Evolutionary conservation across 2,888 invertebrate genomes (phyloP), one percentile per base, ranked within the genome.

Genomic region (Eupithecia pulchellata): DNA sequence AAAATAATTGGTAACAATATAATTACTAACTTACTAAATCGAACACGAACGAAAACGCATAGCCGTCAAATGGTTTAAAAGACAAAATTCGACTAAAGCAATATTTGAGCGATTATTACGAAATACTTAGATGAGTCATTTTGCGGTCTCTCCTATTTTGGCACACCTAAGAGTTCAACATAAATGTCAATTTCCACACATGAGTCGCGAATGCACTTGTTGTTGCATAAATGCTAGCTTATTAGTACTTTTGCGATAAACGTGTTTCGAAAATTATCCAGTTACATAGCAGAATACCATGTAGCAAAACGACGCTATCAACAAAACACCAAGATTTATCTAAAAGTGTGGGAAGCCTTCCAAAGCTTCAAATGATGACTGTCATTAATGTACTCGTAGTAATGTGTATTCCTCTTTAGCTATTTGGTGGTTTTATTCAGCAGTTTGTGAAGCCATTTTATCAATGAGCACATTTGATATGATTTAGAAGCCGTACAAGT

Each of bases 401-500:
- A 4, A 52, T 25, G 52, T 25, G 52, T 13, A 25, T 52, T 52
- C 2, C 8, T 52, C 11, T 52, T 25, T 52, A 4, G 13, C 25
- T 52, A 11, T 20, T 20, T 47, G 20, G 20, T 47, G 47, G 47
- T 2, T 52, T 52, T 25, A 25, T 25, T 25, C 47, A 47, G 30
- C 29, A n/a, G 30, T 30, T 4, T n/a, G 25, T 63, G 17, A 63
- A 63, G 63, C 63, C 39, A 39, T 62, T 62, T 62, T 60, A 55
- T 34, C 32, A 65, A 47, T 47, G 42, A 17, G 29, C 9, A 47
- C 64, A 65, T 47, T 63, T 69, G 57, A 29, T 68, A 63, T 69
- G 62, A 78, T 78, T 83, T 76, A 78, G 85, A 86, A 87, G 77
- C 86, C 86, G 66, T 82, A 84, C 65, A 39, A 81, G 78, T 74